Conservation (phyloP, 37 sponge, comb jelly and placozoan genomes). For the Chondrosia reniformis region DNA sequence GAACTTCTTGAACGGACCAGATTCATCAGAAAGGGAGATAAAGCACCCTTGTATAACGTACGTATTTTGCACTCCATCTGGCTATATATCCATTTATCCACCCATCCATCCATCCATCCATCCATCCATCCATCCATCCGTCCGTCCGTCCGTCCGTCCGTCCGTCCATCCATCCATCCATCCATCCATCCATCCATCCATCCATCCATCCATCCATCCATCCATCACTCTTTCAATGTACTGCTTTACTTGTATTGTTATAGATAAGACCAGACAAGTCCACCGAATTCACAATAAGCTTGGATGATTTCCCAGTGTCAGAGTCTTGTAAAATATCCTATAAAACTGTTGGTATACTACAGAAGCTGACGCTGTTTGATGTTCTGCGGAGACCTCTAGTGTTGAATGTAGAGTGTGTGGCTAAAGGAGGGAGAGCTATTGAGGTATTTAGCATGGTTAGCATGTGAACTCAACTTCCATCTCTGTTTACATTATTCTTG, state of each 20-base stretch:
- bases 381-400: neutral
- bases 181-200: neutral
- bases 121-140: slow-evolving; percentile 3
- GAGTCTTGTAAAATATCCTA: slow-evolving; percentile 11
- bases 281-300: neutral
- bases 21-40: slow-evolving; percentile 14
- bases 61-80: neutral
- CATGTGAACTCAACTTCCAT: too few species aligned
- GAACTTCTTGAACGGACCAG: neutral
- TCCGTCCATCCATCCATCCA: neutral
- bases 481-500: too few species aligned
- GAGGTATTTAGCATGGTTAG: too few species aligned
- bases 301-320: slow-evolving; percentile 6
- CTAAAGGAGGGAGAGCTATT: neutral
- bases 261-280: neutral
- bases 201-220: neutral
- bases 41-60: slow-evolving; percentile 10
- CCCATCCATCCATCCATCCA: neutral
- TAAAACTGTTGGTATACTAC: slow-evolving; percentile 11
- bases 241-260: neutral
- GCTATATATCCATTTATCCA: slow-evolving; percentile 29
- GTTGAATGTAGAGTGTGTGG: slow-evolving; percentile 11
- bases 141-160: neutral
- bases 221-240: neutral
- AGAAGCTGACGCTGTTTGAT: slow-evolving; percentile 15